These are phyloP conservation scores for Serinus canaria DNA, from an alignment of 2,113 vertebrate species.

Conservation along the genomic window DNA sequence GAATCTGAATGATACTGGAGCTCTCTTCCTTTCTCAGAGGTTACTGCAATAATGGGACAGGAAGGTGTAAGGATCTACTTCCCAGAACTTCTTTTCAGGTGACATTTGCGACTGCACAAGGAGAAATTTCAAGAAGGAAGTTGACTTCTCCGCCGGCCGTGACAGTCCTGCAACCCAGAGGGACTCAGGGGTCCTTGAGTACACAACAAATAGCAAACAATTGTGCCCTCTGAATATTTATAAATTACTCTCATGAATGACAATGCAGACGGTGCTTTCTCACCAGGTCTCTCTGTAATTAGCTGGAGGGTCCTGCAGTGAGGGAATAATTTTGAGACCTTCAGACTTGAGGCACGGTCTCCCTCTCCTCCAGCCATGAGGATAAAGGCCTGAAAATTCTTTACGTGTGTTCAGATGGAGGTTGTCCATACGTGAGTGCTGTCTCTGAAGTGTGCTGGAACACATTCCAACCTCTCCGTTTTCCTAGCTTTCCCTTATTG, in stretches of 20 bases:
- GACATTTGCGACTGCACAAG: not conserved
- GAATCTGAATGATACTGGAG: not conserved
- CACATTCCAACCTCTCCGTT: not conserved
- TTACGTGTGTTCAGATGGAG: not conserved
- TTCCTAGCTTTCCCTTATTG: not conserved
- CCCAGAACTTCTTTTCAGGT: not conserved
- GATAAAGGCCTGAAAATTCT: not conserved
- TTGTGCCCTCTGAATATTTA: not conserved
- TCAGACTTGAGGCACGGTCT: not conserved
- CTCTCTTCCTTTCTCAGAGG: not conserved
- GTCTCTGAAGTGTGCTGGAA: not conserved
- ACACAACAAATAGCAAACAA: not conserved
- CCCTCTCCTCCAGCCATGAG: not conserved
- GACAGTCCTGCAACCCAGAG: not conserved
- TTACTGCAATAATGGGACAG: not conserved
- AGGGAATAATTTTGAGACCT: not conserved
- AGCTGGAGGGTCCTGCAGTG: not conserved
- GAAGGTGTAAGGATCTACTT: not conserved
- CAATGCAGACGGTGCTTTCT: not conserved
- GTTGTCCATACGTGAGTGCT: rapidly evolving
- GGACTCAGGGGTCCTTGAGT: not conserved
- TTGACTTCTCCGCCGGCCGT: not conserved
- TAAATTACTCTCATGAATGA: not conserved
- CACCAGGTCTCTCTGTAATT: not conserved
- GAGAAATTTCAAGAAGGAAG: not conserved